Evolutionary conservation across 2,113 vertebrate species (phyloP).

Genomic region (Uria lomvia): DNA sequence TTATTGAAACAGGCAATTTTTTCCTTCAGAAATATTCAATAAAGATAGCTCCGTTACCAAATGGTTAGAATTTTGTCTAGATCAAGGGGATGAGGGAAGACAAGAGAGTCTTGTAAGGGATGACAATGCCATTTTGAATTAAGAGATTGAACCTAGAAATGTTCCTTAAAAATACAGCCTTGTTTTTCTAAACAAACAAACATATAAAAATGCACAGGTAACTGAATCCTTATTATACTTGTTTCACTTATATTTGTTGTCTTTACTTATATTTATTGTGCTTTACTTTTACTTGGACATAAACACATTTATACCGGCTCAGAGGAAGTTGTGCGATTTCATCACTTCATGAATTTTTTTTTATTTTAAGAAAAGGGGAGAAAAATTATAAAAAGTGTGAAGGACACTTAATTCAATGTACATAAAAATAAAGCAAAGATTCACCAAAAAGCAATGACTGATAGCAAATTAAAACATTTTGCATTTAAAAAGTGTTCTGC

Average conservation of each 20-base stretch:
- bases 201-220: not conserved
- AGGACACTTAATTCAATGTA: not conserved
- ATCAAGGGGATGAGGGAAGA: not conserved
- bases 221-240: not conserved
- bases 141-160: not conserved
- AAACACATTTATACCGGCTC: not conserved
- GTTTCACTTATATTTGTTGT: not conserved
- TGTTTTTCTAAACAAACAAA: not conserved
- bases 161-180: not conserved
- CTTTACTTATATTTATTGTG: not conserved
- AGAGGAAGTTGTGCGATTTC: not conserved
- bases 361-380: not conserved
- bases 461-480: not conserved
- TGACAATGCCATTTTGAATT: not conserved
- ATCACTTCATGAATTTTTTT: not conserved
- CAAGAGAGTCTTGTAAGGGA: not conserved
- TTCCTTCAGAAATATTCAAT: not conserved
- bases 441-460: not conserved
- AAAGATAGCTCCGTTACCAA: not conserved
- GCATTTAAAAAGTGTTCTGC: not conserved
- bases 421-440: not conserved
- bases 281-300: not conserved
- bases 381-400: not conserved
- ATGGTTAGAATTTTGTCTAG: not conserved
- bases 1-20: not conserved